Percentiles rank a stretch among this genome's conserved stretches.
These are phyloP conservation scores for Orthosia gracilis DNA, from an alignment of 2,888 invertebrate species.

Conservation along the genomic window DNA sequence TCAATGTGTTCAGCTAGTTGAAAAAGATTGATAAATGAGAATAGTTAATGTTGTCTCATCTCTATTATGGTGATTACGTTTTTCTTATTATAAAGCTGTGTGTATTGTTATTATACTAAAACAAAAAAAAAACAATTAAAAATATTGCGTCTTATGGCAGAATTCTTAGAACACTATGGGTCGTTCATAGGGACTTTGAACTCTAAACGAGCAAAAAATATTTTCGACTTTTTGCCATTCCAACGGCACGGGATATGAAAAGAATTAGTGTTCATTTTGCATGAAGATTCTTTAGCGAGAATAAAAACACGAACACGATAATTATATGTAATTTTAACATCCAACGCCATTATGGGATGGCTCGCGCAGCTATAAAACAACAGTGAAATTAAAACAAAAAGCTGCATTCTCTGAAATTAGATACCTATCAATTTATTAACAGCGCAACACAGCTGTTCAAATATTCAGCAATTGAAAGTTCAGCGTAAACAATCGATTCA, in stretches of 20 bases:
- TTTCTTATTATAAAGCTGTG: neutral
- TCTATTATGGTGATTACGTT: slow-evolving; percentile 31
- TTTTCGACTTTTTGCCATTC: slow-evolving; percentile 12
- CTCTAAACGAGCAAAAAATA: slow-evolving; percentile 20
- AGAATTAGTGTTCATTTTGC: slow-evolving; percentile 44
- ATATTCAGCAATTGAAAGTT: slow-evolving; percentile 33
- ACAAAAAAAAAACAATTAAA: neutral
- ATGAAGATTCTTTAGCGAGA: slow-evolving; percentile 12
- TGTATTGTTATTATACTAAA: neutral
- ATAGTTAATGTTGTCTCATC: slow-evolving; percentile 26
- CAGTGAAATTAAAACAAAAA: slow-evolving; percentile 39
- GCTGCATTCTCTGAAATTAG: slow-evolving; percentile 2
- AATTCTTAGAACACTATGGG: neutral
- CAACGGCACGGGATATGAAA: slow-evolving; percentile 3
- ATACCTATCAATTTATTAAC: slow-evolving; percentile 26
- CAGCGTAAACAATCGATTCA: slow-evolving; percentile 35
- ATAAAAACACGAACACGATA: slow-evolving; percentile 35
- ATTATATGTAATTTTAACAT: slow-evolving; percentile 45
- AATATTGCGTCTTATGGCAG: neutral
- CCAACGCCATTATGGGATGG: slow-evolving; percentile 13
- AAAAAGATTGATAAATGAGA: slow-evolving; percentile 54
- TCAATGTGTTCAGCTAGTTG: slow-evolving; percentile 32
- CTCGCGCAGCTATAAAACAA: slow-evolving; percentile 9
- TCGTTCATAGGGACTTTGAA: slow-evolving; percentile 27
- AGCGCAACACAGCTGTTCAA: slow-evolving; percentile 29